These are phyloP conservation scores for Diaperis boleti DNA, from an alignment of 2,888 invertebrate species.

Conservation along the genomic window DNA sequence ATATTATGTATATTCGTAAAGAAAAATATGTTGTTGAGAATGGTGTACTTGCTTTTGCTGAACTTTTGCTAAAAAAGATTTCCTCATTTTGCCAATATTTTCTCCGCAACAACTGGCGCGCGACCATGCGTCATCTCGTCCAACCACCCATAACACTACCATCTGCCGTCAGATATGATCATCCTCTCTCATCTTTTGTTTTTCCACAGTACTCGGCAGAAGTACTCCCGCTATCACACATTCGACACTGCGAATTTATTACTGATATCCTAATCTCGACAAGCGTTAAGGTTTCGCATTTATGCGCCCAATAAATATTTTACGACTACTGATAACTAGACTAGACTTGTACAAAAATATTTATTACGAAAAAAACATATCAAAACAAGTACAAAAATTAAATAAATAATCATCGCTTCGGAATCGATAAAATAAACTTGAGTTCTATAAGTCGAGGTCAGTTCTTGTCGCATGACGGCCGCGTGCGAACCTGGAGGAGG, in stretches of 20 bases:
- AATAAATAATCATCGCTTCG: slow-evolving; percentile 30
- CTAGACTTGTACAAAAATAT: slow-evolving; percentile 22
- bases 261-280: slow-evolving; percentile 19
- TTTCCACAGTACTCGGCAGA: slow-evolving; percentile 10
- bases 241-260: slow-evolving; percentile 21
- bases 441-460: slow-evolving; percentile 1
- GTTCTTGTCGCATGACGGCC: slow-evolving; percentile 54
- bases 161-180: slow-evolving; percentile 15
- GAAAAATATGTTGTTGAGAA: no score
- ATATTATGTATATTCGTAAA: no score
- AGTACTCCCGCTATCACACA: slow-evolving; percentile 21
- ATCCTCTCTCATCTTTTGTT: slow-evolving; percentile 7
- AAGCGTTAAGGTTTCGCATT: slow-evolving; percentile 8
- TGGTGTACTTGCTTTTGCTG: no score
- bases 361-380: slow-evolving; percentile 19
- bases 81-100: no score
- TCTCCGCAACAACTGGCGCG: background rate
- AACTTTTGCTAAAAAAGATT: no score
- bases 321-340: slow-evolving; percentile 20
- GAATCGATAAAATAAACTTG: slow-evolving; percentile 8
- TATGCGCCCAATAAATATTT: slow-evolving; percentile 19
- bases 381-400: slow-evolving; percentile 8
- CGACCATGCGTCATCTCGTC: background rate
- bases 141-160: slow-evolving; percentile 14
- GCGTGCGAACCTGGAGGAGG: slow-evolving; percentile 67